Percentiles rank a stretch among this genome's conserved stretches.
These are phyloP conservation scores for Eleginops maclovinus DNA, from an alignment of 2,113 vertebrate species.

Conservation along the genomic window DNA sequence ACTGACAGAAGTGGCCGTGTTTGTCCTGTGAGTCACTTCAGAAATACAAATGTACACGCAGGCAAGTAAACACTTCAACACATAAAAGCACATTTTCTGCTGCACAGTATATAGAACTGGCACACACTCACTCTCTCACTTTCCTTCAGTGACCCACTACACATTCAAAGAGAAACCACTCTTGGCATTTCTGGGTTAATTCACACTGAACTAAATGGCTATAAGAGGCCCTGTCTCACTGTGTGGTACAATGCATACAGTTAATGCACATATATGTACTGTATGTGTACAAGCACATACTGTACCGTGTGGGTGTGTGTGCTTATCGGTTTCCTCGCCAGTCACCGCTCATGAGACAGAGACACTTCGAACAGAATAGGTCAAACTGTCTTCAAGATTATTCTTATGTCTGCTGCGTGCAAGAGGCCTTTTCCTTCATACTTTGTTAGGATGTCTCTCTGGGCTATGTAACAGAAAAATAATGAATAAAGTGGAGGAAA, in stretches of 20 bases:
- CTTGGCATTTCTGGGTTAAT: constrained; percentile 77
- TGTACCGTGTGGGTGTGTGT: constrained; percentile 1
- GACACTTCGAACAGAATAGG: constrained; percentile 45
- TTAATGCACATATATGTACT: constrained; percentile 1
- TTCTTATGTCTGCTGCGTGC: constrained; percentile 25
- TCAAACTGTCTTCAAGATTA: constrained; percentile 41
- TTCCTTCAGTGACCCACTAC: constrained; percentile 24
- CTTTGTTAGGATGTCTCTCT: not conserved
- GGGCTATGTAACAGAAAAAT: not conserved
- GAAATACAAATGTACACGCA: not conserved
- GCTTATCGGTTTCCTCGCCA: constrained; percentile 5
- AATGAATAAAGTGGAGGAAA: not conserved
- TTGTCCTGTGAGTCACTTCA: constrained; percentile 6
- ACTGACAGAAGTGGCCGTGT: not conserved
- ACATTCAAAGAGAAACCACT: constrained; percentile 30
- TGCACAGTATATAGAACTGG: not conserved
- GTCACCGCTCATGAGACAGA: constrained; percentile 22
- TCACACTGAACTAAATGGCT: constrained; percentile 27
- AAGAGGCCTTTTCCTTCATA: constrained; percentile 9
- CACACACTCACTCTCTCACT: constrained; percentile 10
- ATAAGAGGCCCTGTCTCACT: constrained; percentile 46
- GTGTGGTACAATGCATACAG: constrained; percentile 23
- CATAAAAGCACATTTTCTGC: constrained; percentile 20
- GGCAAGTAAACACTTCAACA: constrained; percentile 7
- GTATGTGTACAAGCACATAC: constrained; percentile 1